A percentile compares a stretch with the other conserved stretches of the same genome.
Conservation (phyloP, 1,140 invertebrate genomes). For the Hermatobates lingyangjiaoensis region DNA sequence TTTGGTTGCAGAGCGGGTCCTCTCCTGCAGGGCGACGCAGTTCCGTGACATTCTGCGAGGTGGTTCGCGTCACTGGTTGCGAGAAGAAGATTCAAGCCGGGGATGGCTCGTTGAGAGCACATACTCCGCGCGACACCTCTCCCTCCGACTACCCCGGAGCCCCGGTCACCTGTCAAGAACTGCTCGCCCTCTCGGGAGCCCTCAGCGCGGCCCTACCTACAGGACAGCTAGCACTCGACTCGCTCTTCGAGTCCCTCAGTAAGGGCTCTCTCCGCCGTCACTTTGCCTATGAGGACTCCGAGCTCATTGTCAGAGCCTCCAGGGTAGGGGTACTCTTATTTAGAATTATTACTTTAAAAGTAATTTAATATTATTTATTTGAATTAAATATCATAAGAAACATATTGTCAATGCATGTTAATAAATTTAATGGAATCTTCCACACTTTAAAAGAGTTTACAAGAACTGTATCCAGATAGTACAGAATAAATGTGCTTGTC, state of each 20-base stretch:
- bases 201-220: slow-evolving; percentile 78
- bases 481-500: no score
- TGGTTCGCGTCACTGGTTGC: slow-evolving; percentile 50
- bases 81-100: slow-evolving; percentile 78
- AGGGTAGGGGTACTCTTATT: slow-evolving; percentile 2
- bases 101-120: slow-evolving; percentile 21
- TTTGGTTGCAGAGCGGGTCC: background rate
- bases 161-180: slow-evolving; percentile 80
- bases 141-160: slow-evolving; percentile 24
- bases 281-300: slow-evolving; percentile 12
- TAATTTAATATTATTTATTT: no score
- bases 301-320: slow-evolving; percentile 8
- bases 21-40: slow-evolving; percentile 33
- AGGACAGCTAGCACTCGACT: slow-evolving; percentile 60
- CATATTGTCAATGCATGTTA: no score
- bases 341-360: no score
- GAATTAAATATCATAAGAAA: no score
- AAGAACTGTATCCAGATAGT: no score
- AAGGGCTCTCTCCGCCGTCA: slow-evolving; percentile 30
- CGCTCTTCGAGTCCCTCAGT: slow-evolving; percentile 57
- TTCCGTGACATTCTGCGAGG: slow-evolving; percentile 74
- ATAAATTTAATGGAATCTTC: no score
- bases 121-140: background rate
- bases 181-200: slow-evolving; percentile 73
- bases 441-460: no score